Evolutionary conservation across 2,888 invertebrate species (phyloP).

Genomic region (Entomobrya proxima): DNA sequence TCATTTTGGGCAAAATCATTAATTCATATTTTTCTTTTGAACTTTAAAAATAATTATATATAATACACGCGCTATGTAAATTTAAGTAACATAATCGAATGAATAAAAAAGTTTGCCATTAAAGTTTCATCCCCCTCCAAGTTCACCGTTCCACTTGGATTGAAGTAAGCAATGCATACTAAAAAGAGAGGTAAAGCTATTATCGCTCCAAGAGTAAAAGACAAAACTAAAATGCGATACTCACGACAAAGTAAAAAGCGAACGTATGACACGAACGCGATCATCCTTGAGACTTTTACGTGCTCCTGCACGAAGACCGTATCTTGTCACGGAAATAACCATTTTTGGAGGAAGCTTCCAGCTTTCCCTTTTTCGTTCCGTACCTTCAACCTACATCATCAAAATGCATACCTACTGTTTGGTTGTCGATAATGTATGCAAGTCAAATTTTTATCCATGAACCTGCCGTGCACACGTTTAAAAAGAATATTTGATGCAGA

Average conservation of each 20-base stretch:
- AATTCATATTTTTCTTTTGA: too few species aligned
- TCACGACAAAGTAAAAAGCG: background rate
- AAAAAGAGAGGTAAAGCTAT: background rate
- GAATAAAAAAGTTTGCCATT: background rate
- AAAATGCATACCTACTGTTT: background rate
- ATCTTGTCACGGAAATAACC: slow-evolving; percentile 49
- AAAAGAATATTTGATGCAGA: background rate
- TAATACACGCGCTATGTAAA: too few species aligned
- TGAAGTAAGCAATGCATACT: background rate
- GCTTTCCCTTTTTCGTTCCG: slow-evolving; percentile 22
- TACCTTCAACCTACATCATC: background rate
- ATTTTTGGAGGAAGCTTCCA: too few species aligned
- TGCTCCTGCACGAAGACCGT: background rate
- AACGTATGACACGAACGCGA: background rate
- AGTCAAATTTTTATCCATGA: background rate
- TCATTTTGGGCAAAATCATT: too few species aligned
- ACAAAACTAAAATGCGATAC: background rate
- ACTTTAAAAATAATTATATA: too few species aligned
- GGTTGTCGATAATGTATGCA: background rate
- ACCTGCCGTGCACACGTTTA: background rate
- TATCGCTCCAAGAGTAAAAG: background rate
- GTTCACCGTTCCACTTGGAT: slow-evolving; percentile 10
- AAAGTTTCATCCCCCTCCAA: background rate
- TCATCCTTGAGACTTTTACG: background rate
- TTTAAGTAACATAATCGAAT: background rate